These are phyloP conservation scores for Cosmorhoe ocellata DNA, from an alignment of 2,888 invertebrate genomes.

Conservation along the genomic window DNA sequence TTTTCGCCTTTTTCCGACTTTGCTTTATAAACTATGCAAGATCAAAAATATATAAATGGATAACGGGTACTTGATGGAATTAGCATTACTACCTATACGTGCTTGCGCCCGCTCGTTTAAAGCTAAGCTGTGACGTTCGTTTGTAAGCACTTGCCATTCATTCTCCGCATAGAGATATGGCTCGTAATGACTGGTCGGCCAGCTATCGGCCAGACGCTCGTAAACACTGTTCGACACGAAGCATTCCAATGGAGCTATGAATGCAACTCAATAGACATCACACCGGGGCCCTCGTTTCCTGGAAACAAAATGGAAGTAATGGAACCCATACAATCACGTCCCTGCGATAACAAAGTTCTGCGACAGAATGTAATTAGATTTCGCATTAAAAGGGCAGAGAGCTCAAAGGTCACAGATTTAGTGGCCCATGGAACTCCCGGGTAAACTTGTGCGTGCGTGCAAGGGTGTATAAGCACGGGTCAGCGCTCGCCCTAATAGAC, in stretches of 20 bases:
- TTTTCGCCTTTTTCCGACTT: too few species aligned
- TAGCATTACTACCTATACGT: conserved; percentile 53
- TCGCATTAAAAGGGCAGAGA: conserved; percentile 46
- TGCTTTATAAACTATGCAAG: neutral
- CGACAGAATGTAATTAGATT: conserved; percentile 48
- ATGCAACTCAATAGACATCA: conserved; percentile 73
- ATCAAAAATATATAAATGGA: conserved; percentile 20
- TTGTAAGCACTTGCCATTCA: conserved; percentile 75
- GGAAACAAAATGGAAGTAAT: conserved; percentile 37
- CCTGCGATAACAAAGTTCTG: conserved; percentile 40
- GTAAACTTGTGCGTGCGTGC: conserved; percentile 42
- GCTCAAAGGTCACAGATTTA: conserved; percentile 64
- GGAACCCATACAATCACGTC: conserved; percentile 41
- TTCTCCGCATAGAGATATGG: conserved; percentile 76
- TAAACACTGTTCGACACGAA: conserved; percentile 73
- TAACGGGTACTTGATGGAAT: conserved; percentile 30
- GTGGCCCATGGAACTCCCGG: conserved; percentile 49
- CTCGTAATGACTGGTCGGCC: conserved; percentile 70
- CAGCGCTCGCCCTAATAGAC: conserved; percentile 65
- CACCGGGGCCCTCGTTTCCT: conserved; percentile 60
- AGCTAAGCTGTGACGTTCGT: conserved; percentile 62
- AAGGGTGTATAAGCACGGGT: conserved; percentile 62
- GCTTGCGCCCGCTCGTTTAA: conserved; percentile 64
- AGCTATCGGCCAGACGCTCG: conserved; percentile 75
- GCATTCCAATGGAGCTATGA: conserved; percentile 66